Evolutionary conservation across 2,888 invertebrate species (phyloP).

Genomic region (Catocala nupta): DNA sequence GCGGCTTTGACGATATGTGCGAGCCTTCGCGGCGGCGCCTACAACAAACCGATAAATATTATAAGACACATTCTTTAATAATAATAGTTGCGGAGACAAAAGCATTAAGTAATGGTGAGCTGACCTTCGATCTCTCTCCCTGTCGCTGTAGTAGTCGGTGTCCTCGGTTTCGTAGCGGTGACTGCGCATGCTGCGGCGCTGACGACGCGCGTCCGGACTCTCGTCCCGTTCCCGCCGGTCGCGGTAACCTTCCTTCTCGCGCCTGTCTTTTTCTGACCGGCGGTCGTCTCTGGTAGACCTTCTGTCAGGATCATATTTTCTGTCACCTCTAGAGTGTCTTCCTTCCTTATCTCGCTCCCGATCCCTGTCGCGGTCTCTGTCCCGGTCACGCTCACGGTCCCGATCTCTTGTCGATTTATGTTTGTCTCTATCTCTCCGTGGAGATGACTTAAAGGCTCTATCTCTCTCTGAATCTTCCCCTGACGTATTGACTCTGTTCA

Average conservation of each 20-base stretch:
- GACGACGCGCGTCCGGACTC: constrained; percentile 70
- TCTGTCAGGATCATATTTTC: constrained; percentile 70
- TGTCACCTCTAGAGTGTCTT: constrained; percentile 71
- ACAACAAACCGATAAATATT: constrained; percentile 13
- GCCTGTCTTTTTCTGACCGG: constrained; percentile 69
- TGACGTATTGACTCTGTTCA: constrained; percentile 72
- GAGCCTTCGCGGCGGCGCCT: constrained; percentile 85
- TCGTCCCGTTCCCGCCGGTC: constrained; percentile 63
- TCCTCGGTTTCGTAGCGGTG: constrained; percentile 89
- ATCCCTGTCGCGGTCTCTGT: constrained; percentile 64
- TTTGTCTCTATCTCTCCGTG: constrained; percentile 73
- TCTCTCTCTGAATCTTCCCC: constrained; percentile 82
- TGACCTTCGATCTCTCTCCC: constrained; percentile 86
- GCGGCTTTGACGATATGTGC: constrained; percentile 78
- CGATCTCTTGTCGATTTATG: constrained; percentile 65
- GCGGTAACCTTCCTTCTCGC: constrained; percentile 57
- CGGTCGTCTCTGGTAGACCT: constrained; percentile 66
- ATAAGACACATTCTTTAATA: not conserved
- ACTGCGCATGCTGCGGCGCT: constrained; percentile 73
- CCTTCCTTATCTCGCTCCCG: constrained; percentile 67
- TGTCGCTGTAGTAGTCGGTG: constrained; percentile 90
- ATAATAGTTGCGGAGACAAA: too few relatives aligned
- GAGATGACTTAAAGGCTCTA: constrained; percentile 71
- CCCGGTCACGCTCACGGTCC: constrained; percentile 65
- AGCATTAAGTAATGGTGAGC: constrained; percentile 1